Evolutionary conservation across 1,140 invertebrate species (phyloP), one percentile per base, ranked within the genome.

Genomic region (Hyles euphorbiae): DNA sequence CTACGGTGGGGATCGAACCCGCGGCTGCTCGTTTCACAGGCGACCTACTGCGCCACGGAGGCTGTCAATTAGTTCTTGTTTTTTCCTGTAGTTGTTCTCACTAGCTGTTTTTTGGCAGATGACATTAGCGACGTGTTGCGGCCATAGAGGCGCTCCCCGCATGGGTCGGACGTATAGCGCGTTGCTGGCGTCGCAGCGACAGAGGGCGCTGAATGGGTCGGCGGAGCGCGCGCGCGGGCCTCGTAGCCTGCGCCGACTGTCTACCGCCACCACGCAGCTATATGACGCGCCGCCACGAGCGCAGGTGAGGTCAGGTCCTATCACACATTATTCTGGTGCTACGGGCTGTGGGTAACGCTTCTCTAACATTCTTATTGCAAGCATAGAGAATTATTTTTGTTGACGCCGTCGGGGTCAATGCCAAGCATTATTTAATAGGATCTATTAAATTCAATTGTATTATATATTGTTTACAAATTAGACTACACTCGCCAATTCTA

Each of bases 251-350:
- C 70, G 65, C 9, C 67, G 83, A 0, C 66, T 81, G 3, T 80
- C 78, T 8, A 86, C 81, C 1, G 83, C 78, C 5, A 76, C 81
- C 49, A 81, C 81, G 0, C 80, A 82, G 22, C 69, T 84, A 4
- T 78, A 71, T 60, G 83, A 83, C 45, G 74, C 74, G 58, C 76
- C 78, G 9, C 74, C 77, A 3, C 58, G 76, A 74, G 76, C 82
- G 72, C 78, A 87, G 83, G 83, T 87, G 76, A 87, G 83, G 83
- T 87, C 69, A 83, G 81, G 61, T 60, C 63, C 64, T 46, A 63
- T 60, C 58, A 56, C 11, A 49, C 61, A 49, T 62, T 66, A 55
- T 22, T 54, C 56, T 50, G 58, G 56, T 46, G 32, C 34, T 44
- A 50, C 55, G 53, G 61, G 47, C 56, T 53, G 43, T 45, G 63